phyloP scores from a whole-genome alignment of 2,888 invertebrate species.

The Bombylius discolor region DNA sequence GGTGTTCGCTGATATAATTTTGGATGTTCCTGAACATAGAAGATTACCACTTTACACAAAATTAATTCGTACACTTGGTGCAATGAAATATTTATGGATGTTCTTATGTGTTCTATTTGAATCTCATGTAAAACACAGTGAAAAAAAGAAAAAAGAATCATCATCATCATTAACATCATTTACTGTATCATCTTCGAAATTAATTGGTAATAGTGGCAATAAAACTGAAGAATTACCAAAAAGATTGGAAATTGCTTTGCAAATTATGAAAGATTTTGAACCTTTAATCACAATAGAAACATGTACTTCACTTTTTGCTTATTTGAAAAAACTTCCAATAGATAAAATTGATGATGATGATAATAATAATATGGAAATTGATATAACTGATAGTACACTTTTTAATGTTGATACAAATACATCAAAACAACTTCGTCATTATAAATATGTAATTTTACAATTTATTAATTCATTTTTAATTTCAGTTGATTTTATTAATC shows the following conservation, averaged over 20 bases:
- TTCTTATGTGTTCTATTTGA: conserved; percentile 61
- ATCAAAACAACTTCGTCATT: conserved; percentile 68
- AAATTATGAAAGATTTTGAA: conserved; percentile 52
- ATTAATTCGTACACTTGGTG: conserved; percentile 58
- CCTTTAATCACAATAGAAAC: conserved; percentile 49
- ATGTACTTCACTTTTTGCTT: conserved; percentile 52
- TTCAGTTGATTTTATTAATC: conserved; percentile 53
- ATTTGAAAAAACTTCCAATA: conserved; percentile 52
- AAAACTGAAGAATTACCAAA: conserved; percentile 39
- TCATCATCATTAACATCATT: conserved; percentile 29
- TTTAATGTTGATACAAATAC: conserved; percentile 52
- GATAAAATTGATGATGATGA: conserved; percentile 43
- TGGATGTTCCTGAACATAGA: conserved; percentile 89
- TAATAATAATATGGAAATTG: conserved; percentile 31
- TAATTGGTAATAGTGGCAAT: no score
- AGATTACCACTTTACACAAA: conserved; percentile 66
- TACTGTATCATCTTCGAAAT: conserved; percentile 13
- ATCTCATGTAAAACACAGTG: conserved; percentile 49
- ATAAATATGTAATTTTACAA: conserved; percentile 65
- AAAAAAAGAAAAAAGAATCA: conserved; percentile 36
- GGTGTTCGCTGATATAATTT: conserved; percentile 80
- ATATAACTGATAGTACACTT: conserved; percentile 28
- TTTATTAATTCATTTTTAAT: conserved; percentile 59
- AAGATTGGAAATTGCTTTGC: conserved; percentile 53
- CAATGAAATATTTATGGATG: conserved; percentile 52